phyloP scores from a whole-genome alignment of 1,140 invertebrate species.

The Papilio aristodemus region DNA sequence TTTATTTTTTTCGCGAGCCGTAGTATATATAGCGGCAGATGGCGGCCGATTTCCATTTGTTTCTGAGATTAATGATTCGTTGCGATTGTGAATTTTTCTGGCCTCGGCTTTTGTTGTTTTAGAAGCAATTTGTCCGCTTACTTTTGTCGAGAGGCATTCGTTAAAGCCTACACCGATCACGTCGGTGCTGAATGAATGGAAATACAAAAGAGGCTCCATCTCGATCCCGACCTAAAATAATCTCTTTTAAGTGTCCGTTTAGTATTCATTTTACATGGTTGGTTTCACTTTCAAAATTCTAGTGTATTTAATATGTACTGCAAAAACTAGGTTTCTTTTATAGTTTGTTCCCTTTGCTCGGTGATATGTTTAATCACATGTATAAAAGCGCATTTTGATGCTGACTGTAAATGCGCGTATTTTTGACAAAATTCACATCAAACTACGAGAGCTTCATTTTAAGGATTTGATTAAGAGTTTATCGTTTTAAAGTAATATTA shows the following conservation, averaged over 20 bases:
- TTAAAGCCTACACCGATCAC: slow-evolving; percentile 73
- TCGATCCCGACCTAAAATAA: slow-evolving; percentile 42
- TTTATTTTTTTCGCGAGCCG: slow-evolving; percentile 61
- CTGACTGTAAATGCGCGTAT: too few relatives aligned
- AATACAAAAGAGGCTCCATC: slow-evolving; percentile 17
- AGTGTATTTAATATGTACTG: neutral
- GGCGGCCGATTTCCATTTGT: slow-evolving; percentile 80
- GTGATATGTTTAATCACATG: too few relatives aligned
- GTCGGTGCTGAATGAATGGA: slow-evolving; percentile 62
- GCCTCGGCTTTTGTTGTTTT: slow-evolving; percentile 79
- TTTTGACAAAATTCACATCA: too few relatives aligned
- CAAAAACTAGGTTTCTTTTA: neutral
- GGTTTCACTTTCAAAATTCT: slow-evolving; percentile 24
- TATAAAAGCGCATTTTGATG: too few relatives aligned
- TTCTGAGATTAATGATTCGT: slow-evolving; percentile 80
- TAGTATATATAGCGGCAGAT: slow-evolving; percentile 71
- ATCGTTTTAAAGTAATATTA: too few relatives aligned
- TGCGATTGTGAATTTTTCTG: slow-evolving; percentile 80
- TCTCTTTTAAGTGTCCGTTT: slow-evolving; percentile 42
- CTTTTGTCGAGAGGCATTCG: slow-evolving; percentile 75
- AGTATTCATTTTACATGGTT: slow-evolving; percentile 34
- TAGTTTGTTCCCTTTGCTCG: neutral
- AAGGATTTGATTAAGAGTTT: too few relatives aligned
- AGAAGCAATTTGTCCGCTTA: slow-evolving; percentile 80
- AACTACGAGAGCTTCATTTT: too few relatives aligned